Evolutionary conservation across 2,797 vertebrate genomes (phyloP).

Genomic region (Sebastes diaconus): DNA sequence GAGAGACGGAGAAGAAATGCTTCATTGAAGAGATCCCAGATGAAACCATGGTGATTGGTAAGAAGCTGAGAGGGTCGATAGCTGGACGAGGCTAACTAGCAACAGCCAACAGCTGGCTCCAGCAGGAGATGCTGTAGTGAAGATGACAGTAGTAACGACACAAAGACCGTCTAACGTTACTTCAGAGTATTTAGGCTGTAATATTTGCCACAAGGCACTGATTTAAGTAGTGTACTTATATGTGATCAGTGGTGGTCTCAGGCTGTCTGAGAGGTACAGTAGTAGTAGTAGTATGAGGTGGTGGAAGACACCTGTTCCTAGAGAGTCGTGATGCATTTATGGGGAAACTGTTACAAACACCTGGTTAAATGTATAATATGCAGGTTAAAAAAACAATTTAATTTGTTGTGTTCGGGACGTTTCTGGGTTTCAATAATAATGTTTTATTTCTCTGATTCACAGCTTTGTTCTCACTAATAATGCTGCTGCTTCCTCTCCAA

Average conservation of each 20-base stretch:
- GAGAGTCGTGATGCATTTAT: not conserved
- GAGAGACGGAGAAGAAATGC: slow-evolving; percentile 94
- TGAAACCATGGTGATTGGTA: slow-evolving; percentile 95
- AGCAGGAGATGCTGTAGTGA: not conserved
- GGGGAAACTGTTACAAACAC: not conserved
- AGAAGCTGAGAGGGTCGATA: slow-evolving; percentile 29
- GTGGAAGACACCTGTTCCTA: not conserved
- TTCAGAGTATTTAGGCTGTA: not conserved
- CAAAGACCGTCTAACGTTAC: not conserved
- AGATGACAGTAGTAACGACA: not conserved
- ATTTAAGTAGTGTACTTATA: no score
- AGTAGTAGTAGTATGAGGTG: no score
- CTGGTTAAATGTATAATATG: no score
- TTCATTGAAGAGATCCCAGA: slow-evolving; percentile 95
- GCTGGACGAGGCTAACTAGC: slow-evolving; percentile 32
- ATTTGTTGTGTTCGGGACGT: no score
- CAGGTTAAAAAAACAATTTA: no score
- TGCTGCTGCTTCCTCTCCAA: no score
- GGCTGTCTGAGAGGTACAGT: no score
- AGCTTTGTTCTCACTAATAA: no score
- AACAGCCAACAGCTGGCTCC: slow-evolving; percentile 38
- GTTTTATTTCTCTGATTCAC: no score
- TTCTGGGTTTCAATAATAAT: no score
- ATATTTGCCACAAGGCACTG: no score
- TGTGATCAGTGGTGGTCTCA: no score